Evolutionary conservation across 1,140 invertebrate species (phyloP).

Genomic region (Rhynchophorus ferrugineus): DNA sequence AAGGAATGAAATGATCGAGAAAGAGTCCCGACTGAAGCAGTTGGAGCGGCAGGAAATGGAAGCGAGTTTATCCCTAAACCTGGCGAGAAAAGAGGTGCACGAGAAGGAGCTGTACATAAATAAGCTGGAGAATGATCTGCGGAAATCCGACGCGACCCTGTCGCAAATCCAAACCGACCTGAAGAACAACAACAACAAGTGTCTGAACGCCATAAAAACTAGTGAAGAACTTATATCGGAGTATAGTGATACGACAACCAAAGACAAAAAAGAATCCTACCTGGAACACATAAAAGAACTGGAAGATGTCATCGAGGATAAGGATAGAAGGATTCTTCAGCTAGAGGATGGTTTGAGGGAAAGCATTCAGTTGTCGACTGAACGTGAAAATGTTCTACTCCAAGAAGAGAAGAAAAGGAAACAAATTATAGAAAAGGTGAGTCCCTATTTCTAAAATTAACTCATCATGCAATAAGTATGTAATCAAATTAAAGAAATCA

Average conservation of each 20-base stretch:
- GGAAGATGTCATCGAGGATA: constrained; percentile 15
- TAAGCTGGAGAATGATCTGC: constrained; percentile 17
- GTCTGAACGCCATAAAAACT: constrained; percentile 27
- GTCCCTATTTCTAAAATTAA: no score
- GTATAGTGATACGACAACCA: background rate
- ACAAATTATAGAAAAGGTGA: constrained; percentile 56
- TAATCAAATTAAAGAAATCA: no score
- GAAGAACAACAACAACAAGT: constrained; percentile 11
- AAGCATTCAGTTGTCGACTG: constrained; percentile 55
- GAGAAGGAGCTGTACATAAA: constrained; percentile 8
- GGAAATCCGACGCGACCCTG: constrained; percentile 23
- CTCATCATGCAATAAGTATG: no score
- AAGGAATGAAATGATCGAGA: background rate
- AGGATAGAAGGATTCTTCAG: constrained; percentile 56
- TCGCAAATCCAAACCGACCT: constrained; percentile 24
- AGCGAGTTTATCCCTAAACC: background rate
- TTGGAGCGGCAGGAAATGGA: no score
- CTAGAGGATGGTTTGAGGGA: constrained; percentile 70
- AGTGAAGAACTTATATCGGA: constrained; percentile 12
- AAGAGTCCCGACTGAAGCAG: no score
- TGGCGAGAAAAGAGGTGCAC: background rate
- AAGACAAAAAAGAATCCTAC: constrained; percentile 5
- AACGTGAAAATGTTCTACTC: constrained; percentile 55
- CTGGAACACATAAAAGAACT: constrained; percentile 15
- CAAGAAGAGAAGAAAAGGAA: constrained; percentile 52